Evolutionary conservation across 2,113 vertebrate species (phyloP).

Genomic region (Sinocyclocheilus anshuiensis): DNA sequence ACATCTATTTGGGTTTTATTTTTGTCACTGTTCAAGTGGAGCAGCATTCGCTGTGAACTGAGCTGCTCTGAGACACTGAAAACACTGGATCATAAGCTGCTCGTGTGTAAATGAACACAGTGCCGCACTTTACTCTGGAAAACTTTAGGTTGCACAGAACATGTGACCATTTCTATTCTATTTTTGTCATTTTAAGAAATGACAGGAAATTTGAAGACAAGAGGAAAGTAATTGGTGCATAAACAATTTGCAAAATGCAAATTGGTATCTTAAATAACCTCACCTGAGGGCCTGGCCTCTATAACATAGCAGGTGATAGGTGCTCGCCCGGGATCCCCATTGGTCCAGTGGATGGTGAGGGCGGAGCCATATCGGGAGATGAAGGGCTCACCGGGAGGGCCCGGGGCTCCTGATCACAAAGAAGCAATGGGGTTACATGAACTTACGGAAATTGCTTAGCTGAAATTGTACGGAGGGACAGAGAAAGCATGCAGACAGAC

Average conservation of each 20-base stretch:
- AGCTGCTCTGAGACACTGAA: too few relatives aligned
- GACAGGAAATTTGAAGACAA: neutral
- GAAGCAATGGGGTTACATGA: neutral
- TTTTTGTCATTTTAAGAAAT: neutral
- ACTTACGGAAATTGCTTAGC: neutral
- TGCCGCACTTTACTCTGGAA: too few relatives aligned
- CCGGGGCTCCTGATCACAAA: slow-evolving; percentile 84
- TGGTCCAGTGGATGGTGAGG: slow-evolving; percentile 95
- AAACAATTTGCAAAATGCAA: neutral
- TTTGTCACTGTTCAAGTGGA: neutral
- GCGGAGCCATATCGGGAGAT: slow-evolving; percentile 91
- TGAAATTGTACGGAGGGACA: neutral
- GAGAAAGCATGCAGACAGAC: slow-evolving; percentile 65
- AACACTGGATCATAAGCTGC: too few relatives aligned
- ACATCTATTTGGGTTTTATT: neutral
- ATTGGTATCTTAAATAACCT: neutral
- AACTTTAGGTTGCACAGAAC: too few relatives aligned
- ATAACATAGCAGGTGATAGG: slow-evolving; percentile 95
- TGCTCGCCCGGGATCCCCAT: slow-evolving; percentile 88
- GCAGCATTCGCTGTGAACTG: too few relatives aligned
- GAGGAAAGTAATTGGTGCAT: neutral
- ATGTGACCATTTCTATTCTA: too few relatives aligned
- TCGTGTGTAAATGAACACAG: neutral
- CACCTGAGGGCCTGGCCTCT: slow-evolving; percentile 95
- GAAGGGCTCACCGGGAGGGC: slow-evolving; percentile 90